These are phyloP conservation scores for Paraplagusia blochii DNA, from an alignment of 2,113 vertebrate genomes.

Conservation along the genomic window DNA sequence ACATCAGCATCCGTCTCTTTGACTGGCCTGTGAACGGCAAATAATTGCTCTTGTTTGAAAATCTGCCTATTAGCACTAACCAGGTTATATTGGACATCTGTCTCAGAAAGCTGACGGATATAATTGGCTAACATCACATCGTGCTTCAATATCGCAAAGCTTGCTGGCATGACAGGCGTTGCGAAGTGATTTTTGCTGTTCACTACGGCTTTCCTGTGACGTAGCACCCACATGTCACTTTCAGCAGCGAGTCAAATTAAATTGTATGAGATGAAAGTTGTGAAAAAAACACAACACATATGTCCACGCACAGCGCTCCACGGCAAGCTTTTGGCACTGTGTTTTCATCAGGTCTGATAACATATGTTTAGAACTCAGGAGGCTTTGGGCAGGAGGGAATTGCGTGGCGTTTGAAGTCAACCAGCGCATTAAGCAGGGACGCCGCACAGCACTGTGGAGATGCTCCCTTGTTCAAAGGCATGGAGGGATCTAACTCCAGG, in stretches of 20 bases:
- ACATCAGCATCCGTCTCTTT: constrained; percentile 62
- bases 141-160: constrained; percentile 39
- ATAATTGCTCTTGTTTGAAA: constrained; percentile 70
- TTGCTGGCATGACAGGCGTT: constrained; percentile 15
- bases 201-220: constrained; percentile 9
- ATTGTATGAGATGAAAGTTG: constrained; percentile 61
- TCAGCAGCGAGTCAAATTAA: constrained; percentile 32
- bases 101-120: constrained; percentile 58
- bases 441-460: constrained; percentile 62
- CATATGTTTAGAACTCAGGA: constrained; percentile 75
- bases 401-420: constrained; percentile 70
- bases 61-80: constrained; percentile 72
- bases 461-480: constrained; percentile 75
- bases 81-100: constrained; percentile 77
- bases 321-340: constrained; percentile 60
- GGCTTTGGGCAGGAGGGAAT: constrained; percentile 65
- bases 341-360: constrained; percentile 65
- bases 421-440: constrained; percentile 63
- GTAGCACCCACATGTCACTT: constrained; percentile 42
- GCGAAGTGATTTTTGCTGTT: constrained; percentile 6
- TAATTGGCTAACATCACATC: constrained; percentile 72
- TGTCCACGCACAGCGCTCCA: constrained; percentile 52
- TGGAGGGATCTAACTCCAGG: constrained; percentile 72
- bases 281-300: constrained; percentile 51
- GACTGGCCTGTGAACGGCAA: constrained; percentile 52